Base-by-base conservation (phyloP, 2,113 vertebrate species). In the Anguilla japonica region DNA sequence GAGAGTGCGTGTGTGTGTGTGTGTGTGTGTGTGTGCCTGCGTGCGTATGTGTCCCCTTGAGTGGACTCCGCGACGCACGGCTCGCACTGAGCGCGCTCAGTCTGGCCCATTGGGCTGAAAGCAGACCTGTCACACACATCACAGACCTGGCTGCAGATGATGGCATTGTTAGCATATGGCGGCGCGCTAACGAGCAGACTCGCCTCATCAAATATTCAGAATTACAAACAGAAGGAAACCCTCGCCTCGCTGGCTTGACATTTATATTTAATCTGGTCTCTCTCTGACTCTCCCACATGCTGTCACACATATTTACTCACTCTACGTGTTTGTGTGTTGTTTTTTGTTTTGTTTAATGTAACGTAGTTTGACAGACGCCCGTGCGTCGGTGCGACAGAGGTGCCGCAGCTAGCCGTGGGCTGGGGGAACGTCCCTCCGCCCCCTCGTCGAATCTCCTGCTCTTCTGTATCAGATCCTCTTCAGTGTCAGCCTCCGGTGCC, bases 181-280 rank as follows among this genome's bases (percentile, higher is more conserved):
- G 88, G 87, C 86, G 89, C 63, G 89, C 92, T 91, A 93, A 94
- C 87, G 90, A 93, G 87, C 91, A 89, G 92, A 90, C 91, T 92
- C 91, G 83, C 88, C 84, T 91, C 41, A 95, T 95, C 88, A 94
- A 94, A 95, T 94, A 94, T 94, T 94, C 91, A 95, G 85, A 88
- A 88, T 92, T 93, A 94, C 93, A 94, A 94, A 94, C 91, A 91
- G 87, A 91, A 88, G 90, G 90, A 93, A 93, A 94, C 90, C 89
- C 88, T 92, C 85, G 90, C 84, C 91, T 89, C 86, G 91, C 91
- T 89, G 86, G 91, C 83, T 91, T 88, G 88, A 87, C 87, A 88
- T 91, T 91, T 87, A 94, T 94, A 91, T 93, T 93, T 94, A 91
- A 94, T 94, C 84, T 22, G 22, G 26, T 13, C 50, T 53, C 50